Base-by-base conservation (phyloP, 2,113 vertebrate species). In the Neodon shergylaensis region DNA sequence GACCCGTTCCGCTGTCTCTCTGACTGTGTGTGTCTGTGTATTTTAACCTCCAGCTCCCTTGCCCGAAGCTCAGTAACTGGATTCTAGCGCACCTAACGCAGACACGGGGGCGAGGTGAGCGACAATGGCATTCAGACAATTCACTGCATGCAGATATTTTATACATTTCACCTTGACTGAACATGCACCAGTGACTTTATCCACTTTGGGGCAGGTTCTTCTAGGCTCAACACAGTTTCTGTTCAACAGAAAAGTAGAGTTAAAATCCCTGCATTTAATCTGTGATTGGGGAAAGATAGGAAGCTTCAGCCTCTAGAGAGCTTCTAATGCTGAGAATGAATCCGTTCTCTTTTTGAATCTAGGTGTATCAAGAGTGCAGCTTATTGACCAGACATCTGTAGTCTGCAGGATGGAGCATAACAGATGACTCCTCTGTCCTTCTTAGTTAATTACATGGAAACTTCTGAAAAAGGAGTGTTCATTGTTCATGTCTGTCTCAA, bases 401-500 rank as follows among this genome's bases (percentile, higher is more conserved):
- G 19, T 88, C 88, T 84, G 11, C 39, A 88, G 66, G 94, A 92
- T 42, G 28, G 44, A 78, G 68, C 9, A 22, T 65, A 81, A 77
- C 47, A 33, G 76, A 82, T 92, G 61, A 28, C 17, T 77, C 54
- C 73, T 63, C 22, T 83, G 44, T 93, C 72, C 26, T 63, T 79
- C 78, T 96, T 85, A 58, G 88, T 83, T 96, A 97, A 96, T 96
- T 93, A 91, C 44, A 42, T 19, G n/a, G 66, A 91, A 92, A 95
- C 52, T 83, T 95, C 66, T n/a, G 33, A 78, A 97, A 92, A 61
- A 76, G 61, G 78, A 92, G 63, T 84, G 52, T 95, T 94, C 94
- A 79, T 72, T 83, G 88, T 76, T 88, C 79, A 52, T 63, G 77
- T 76, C 83, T 44, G 4, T 81, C 79, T 91, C 91, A 76, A 91